Percentiles rank a stretch among this genome's conserved stretches.
Conservation (phyloP, 2,888 invertebrate genomes). For the Hydrotaea diabolus region DNA sequence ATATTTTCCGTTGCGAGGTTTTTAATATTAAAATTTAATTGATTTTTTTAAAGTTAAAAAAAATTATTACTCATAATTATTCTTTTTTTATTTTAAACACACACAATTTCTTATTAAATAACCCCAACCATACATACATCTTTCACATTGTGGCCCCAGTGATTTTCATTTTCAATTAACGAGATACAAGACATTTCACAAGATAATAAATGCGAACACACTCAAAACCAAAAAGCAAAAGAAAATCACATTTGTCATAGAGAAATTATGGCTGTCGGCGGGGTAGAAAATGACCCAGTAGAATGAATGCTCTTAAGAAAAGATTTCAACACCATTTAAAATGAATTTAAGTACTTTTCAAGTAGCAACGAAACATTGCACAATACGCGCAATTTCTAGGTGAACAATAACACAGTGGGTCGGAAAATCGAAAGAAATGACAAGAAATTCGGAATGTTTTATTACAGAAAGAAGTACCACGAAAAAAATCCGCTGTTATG, state of each 20-base stretch:
- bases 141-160: background rate
- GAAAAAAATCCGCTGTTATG: too few relatives aligned
- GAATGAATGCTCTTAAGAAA: background rate
- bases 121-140: too few relatives aligned
- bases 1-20: too few relatives aligned
- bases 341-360: slow-evolving; percentile 28
- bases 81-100: too few relatives aligned
- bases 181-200: background rate
- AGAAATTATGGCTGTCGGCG: background rate
- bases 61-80: too few relatives aligned
- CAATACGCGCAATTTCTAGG: background rate
- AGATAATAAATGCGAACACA: background rate
- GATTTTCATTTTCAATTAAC: background rate
- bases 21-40: too few relatives aligned
- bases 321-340: slow-evolving; percentile 30
- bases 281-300: background rate
- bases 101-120: too few relatives aligned
- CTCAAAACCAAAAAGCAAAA: too few relatives aligned
- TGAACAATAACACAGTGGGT: background rate
- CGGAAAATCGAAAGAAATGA: background rate
- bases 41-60: too few relatives aligned
- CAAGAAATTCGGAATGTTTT: too few relatives aligned
- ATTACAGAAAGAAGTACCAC: too few relatives aligned
- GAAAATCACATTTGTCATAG: slow-evolving; percentile 12
- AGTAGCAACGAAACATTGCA: background rate